Evolutionary conservation across 1,140 invertebrate genomes (phyloP), one percentile per base, ranked within the genome.

Genomic region (Ceratina calcarata): DNA sequence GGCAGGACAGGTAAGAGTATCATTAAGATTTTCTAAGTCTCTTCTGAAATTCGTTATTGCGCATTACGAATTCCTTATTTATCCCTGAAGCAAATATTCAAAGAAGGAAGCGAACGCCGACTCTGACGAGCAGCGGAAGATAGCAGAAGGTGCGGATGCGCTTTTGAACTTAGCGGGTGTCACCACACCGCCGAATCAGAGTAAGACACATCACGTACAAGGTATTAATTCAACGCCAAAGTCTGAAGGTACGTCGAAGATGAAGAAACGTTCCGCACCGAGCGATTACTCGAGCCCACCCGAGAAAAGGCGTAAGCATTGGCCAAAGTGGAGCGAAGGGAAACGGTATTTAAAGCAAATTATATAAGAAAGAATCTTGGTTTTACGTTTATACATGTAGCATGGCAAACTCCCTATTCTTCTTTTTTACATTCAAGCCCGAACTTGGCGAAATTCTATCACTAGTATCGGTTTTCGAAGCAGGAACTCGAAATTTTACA

Each of bases 121-220:
- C 80, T 93, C 95, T 10, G 96, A 96, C 82, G 96, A 97, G 89
- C 95, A 96, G 88, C 94, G 96, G 67, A 95, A 95, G 83, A 96
- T 96, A 67, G 96, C 95, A 20, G 96, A 97, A 90, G 96, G 96
- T 76, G 96, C 96, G 0, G 96, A 97, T 85, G 96, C 96, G 0
- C 90, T 97, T 60, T 90, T 97, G 16, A 96, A 96, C 90, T 91
- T 96, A 27, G 96, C 96, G 0, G 95, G 95, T 10, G 94, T 95
- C 10, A 92, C 86, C 62, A 94, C 93, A 53, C 76, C 86, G 45
- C 69, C 87, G 49, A 89, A 83, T 84, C 88, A 92, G 55, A 87
- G 24, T 67, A 88, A 85, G 76, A 57, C 81, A 4, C 83, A 88
- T 60, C 86, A 86, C 32, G 62, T 77, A 6, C 87, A 87, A 72